Evolutionary conservation across 2,888 invertebrate species (phyloP).

Genomic region (Yponomeuta sedellus): DNA sequence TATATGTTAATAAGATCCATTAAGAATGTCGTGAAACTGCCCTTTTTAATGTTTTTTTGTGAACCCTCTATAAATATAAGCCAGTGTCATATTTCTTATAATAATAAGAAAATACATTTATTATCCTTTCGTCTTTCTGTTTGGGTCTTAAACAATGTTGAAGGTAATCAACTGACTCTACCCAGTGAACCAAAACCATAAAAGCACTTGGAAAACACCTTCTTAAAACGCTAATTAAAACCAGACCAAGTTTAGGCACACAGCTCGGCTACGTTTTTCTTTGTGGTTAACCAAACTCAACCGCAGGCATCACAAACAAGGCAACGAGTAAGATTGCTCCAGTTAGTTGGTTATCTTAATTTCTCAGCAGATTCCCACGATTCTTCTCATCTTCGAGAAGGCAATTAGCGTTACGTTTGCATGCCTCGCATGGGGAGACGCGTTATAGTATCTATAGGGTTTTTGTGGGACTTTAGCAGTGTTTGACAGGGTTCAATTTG

Average conservation of each 20-base stretch:
- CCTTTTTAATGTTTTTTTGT: no score
- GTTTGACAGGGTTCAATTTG: not conserved
- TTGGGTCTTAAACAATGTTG: no score
- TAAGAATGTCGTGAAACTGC: no score
- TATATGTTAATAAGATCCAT: no score
- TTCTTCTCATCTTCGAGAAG: not conserved
- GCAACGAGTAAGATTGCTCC: not conserved
- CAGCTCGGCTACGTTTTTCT: not conserved
- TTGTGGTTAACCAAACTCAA: not conserved
- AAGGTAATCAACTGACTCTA: no score
- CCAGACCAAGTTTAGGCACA: not conserved
- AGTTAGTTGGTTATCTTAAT: constrained; percentile 1
- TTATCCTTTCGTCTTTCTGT: no score
- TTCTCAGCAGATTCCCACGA: not conserved
- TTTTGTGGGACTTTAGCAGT: not conserved
- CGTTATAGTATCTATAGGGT: not conserved
- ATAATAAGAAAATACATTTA: no score
- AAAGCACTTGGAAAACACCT: not conserved
- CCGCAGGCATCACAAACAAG: not conserved
- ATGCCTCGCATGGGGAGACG: not conserved
- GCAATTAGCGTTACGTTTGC: not conserved
- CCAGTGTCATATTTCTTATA: no score
- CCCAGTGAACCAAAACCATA: not conserved
- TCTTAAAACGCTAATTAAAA: not conserved
- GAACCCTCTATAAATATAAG: no score